These are phyloP conservation scores for Ophonus ardosiacus DNA, from an alignment of 2,888 invertebrate genomes.

Conservation along the genomic window DNA sequence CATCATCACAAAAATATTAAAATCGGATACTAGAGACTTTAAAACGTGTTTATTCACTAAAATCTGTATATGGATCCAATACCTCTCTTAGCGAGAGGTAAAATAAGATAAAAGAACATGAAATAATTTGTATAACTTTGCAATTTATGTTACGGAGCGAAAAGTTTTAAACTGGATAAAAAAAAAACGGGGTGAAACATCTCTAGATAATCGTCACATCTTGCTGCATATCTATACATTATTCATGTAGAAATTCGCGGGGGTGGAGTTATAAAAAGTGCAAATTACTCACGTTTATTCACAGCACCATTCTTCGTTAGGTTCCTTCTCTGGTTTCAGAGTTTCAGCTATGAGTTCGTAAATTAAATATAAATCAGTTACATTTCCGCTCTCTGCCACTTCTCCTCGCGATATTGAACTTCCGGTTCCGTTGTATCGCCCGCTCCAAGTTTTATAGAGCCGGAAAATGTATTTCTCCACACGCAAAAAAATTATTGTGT, in stretches of 20 bases:
- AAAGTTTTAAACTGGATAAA: conserved; percentile 12
- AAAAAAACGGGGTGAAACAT: conserved; percentile 26
- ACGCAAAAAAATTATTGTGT: neutral
- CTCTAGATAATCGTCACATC: conserved; percentile 43
- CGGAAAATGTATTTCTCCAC: neutral
- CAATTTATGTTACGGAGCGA: neutral
- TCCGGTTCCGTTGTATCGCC: conserved; percentile 39
- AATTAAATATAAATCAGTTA: conserved; percentile 53
- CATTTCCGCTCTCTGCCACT: conserved; percentile 15
- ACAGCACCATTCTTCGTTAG: neutral
- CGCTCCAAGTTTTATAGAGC: neutral
- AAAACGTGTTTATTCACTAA: no score
- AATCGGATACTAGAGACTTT: no score
- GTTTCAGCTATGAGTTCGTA: conserved; percentile 12
- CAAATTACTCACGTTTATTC: conserved; percentile 53
- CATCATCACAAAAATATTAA: no score
- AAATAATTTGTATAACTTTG: neutral
- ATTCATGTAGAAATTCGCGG: conserved; percentile 34
- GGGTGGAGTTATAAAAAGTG: conserved; percentile 37
- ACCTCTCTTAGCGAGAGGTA: neutral
- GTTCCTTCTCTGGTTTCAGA: neutral
- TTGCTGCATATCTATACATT: conserved; percentile 36
- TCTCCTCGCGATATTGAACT: conserved; percentile 21
- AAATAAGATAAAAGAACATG: neutral
- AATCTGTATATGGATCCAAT: no score